Evolutionary conservation across 2,888 invertebrate species (phyloP), one percentile per base, ranked within the genome.

Genomic region (Eurois occulta): DNA sequence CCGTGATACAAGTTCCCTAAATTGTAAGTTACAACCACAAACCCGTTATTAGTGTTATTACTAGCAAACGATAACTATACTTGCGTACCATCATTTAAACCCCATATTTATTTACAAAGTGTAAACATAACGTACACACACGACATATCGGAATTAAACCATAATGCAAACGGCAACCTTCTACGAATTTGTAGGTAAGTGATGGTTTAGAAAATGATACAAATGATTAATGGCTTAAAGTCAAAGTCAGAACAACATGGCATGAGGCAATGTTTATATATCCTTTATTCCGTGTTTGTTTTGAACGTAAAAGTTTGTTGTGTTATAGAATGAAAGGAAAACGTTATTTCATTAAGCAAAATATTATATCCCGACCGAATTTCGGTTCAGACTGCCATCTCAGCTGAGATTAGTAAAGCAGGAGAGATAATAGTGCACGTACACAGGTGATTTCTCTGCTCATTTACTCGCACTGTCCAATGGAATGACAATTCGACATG

Each of bases 21-120:
- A 66, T 80, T 67, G 6, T 52, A 46, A 16, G 16, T 43, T 74
- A 67, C 8, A 67, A 52, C 11, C 10, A 16, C 35, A 43, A 35
- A 62, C 60, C 43, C 8, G 32, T 74, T 18, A 73, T 80, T 80
- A 80, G 10, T 41, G 32, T 74, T 18, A 73, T 80, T 80, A 80
- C 16, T 41, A 16, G 18, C 21, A 8, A 55, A 65, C 64, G 8
- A 41, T 28, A 28, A 48, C 18, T 11, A 46, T 58, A 48, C 13
- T 65, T 32, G 21, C 24, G 18, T 72, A 35, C 62, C 0, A 43
- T 28, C 43, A 28, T 6, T 32, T 55, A 13, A 46, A 55, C 62
- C 41, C 32, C 24, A 48, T 75, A 82, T 41, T 81, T 64, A 80
- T 48, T 48, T 35, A n/a, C n/a, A 11, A 43, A 16, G 1, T 48